A percentile compares a stretch with the other conserved stretches of the same genome.
phyloP scores from a whole-genome alignment of 2,888 invertebrate genomes.

The Ametastegia equiseti region DNA sequence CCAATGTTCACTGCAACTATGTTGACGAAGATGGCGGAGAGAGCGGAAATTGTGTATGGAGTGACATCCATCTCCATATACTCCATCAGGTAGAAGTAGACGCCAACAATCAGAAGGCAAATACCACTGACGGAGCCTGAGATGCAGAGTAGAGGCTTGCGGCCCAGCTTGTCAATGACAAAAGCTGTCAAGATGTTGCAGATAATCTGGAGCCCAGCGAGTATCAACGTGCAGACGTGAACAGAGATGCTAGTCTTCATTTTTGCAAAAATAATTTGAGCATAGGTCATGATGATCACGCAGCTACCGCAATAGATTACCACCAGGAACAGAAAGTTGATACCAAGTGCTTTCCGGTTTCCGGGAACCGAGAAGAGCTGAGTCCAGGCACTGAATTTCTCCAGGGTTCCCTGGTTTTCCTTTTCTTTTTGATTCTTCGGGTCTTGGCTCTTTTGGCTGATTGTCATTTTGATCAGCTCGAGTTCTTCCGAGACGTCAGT shows the following conservation, averaged over 20 bases:
- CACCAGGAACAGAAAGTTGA: conserved; percentile 73
- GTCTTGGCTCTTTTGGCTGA: neutral
- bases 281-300: conserved; percentile 67
- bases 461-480: conserved; percentile 56
- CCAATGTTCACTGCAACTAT: conserved; percentile 62
- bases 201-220: conserved; percentile 64
- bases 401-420: neutral
- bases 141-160: conserved; percentile 75
- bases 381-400: conserved; percentile 50
- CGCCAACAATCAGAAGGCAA: conserved; percentile 59
- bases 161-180: conserved; percentile 75
- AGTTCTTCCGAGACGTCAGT: conserved; percentile 78
- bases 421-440: neutral
- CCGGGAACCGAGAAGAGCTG: conserved; percentile 61
- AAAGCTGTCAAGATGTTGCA: conserved; percentile 67
- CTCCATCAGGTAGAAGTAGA: conserved; percentile 60
- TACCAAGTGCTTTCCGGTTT: conserved; percentile 73
- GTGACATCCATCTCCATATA: conserved; percentile 56
- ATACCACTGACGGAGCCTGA: conserved; percentile 63
- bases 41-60: conserved; percentile 53
- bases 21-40: conserved; percentile 57
- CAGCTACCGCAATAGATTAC: conserved; percentile 76
- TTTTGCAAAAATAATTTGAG: conserved; percentile 75
- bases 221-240: conserved; percentile 59
- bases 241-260: conserved; percentile 51